Base-by-base conservation (phyloP, 2,888 invertebrate genomes). In the Zygothrica quintamaculata region DNA sequence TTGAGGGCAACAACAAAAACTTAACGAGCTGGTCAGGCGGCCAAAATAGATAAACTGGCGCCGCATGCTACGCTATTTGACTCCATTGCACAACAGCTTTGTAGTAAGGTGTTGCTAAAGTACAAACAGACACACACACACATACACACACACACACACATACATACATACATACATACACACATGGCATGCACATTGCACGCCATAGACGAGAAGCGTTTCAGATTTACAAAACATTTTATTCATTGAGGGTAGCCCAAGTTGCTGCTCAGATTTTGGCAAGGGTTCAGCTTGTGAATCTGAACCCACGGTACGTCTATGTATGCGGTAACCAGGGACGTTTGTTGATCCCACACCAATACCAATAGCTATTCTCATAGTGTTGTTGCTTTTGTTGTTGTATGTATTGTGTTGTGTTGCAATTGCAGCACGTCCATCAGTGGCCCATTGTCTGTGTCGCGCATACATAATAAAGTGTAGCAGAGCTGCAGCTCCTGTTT, bases 221-320 rank as follows among this genome's bases (percentile, higher is more conserved):
- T 79, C 77, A 79, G 79, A 85, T 82, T 82, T 82, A 77, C 79
- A 82, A 82, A 82, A 82, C 81, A 84, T 84, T 82, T 84, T 79
- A 82, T 85, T 82, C 85, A 68, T 72, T 72, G 68, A 55, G 58
- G 53, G 59, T 37, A 60, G 50, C 43, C 40, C 67, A 53, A 64
- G 53, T 64, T 56, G 34, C 65, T 42, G 72, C 74, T 69, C 74
- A 73, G 72, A 72, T 71, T n/a, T 71, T 53, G 33, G 58, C 33
- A 48, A 13, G 39, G 9, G 50, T 15, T 34, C n/a, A 3, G n/a
- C 15, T 37, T 26, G n/a, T 37, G 25, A 5, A 5, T 6, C 36
- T 3, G 36, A 9, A n/a, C 16, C 8, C 29, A 29, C 29, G n/a
- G 29, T 5, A 8, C 40, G 37, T 48, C 57, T 66, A 44, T 78